Base-by-base conservation (phyloP, 1,140 invertebrate genomes). In the Aphidius ervi region DNA sequence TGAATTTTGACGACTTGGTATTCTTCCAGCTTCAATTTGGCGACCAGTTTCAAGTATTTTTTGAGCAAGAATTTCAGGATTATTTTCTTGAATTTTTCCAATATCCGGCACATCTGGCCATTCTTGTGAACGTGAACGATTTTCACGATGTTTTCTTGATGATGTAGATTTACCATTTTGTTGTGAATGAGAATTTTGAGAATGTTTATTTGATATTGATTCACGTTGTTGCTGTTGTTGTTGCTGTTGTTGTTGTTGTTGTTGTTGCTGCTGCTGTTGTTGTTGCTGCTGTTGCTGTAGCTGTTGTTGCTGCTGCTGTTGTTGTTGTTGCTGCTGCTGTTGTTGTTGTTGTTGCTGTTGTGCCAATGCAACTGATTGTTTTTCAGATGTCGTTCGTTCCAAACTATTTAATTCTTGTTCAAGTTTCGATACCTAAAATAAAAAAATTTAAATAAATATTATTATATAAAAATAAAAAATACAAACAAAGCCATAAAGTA, bases 21-120 rank as follows among this genome's bases (percentile, higher is more conserved):
- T 84, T 73, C 90, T 89, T 31, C 88, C 88, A 7, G 90, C 91
- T 74, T 94, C 91, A 52, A 94, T 90, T 75, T 93, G 90, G 1
- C 92, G 80, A 5, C 92, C 92, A 0, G 90, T 93, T 74, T 94
- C 92, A 16, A 94, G 77, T 62, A 94, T 94, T 72, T 95, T 95
- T 74, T 92, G 89, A 0, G 92, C 92, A 10, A 94, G 75, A 47
- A 94, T 86, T 76, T 94, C 92, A 0, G 92, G 93, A 82, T 94
- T 94, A 68, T 93, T 92, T 69, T 94, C 93, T 68, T 94, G 89
- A 61, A 94, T 95, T 75, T 93, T 94, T 4, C 88, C 91, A 41
- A 94, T 86, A 65, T 93, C 91, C 1, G 92, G 92, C 37, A 95
- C 89, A 65, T 93, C 91, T 0, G 92, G 92, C 92, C 92, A 94